Percentiles rank a stretch among this genome's conserved stretches.
phyloP scores from a whole-genome alignment of 2,113 vertebrate species.

The Thalassarche chlororhynchos region DNA sequence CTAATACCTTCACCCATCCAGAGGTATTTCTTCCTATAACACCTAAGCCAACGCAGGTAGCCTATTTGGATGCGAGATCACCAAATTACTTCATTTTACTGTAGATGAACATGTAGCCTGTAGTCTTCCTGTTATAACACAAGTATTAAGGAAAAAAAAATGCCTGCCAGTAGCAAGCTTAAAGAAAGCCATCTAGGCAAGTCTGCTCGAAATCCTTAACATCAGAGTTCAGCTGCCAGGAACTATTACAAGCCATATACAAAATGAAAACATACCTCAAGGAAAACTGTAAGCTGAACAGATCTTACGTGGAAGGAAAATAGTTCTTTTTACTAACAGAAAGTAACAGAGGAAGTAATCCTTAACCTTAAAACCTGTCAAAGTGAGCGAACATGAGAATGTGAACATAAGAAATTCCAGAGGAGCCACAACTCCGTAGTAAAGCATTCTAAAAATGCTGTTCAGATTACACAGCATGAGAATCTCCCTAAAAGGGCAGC shows the following conservation, averaged over 20 bases:
- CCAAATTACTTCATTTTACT: not conserved
- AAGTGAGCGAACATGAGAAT: not conserved
- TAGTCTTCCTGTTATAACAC: not conserved
- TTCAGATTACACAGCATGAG: not conserved
- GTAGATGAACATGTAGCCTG: not conserved
- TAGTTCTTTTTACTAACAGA: not conserved
- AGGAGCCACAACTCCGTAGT: not conserved
- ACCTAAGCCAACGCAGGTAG: not conserved
- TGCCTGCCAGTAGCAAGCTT: not conserved
- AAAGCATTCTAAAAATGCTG: not conserved
- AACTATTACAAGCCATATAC: not conserved
- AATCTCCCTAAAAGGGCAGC: not conserved
- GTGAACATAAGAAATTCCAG: not conserved
- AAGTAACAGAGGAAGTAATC: not conserved
- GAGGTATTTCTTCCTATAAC: not conserved
- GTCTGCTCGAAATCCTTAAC: not conserved
- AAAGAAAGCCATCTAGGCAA: not conserved
- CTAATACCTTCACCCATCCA: not conserved
- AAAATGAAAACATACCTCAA: not conserved
- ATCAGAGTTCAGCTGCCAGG: not conserved
- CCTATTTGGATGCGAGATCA: not conserved
- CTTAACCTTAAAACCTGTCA: not conserved
- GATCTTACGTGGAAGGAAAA: slow-evolving; percentile 3
- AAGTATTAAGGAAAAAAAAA: not conserved
- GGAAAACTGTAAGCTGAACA: slow-evolving; percentile 7